These are phyloP conservation scores for Platycercus adscitus DNA, from an alignment of 2,113 vertebrate species.

Conservation along the genomic window DNA sequence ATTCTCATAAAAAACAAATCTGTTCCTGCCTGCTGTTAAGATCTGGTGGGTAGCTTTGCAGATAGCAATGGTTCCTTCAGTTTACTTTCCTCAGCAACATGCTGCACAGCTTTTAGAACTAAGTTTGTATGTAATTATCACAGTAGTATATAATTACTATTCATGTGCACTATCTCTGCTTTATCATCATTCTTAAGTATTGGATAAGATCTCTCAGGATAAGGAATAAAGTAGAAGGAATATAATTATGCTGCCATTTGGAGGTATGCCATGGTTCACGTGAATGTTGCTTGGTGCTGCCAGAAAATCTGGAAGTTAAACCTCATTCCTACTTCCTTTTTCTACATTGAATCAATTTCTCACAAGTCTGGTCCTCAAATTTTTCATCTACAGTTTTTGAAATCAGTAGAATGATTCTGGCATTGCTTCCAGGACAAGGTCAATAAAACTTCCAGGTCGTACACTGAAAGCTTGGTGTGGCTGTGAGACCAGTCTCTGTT, in stretches of 20 bases:
- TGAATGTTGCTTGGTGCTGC: background rate
- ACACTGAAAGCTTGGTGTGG: background rate
- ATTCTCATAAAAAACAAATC: background rate
- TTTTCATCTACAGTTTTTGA: background rate
- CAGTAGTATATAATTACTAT: background rate
- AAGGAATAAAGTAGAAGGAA: background rate
- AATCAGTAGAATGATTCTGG: background rate
- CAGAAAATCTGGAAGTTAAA: background rate
- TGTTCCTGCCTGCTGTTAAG: constrained; percentile 4
- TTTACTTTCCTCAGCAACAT: background rate
- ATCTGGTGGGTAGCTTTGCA: background rate
- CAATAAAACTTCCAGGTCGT: background rate
- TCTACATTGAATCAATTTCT: background rate
- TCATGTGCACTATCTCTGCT: background rate
- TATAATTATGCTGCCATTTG: background rate
- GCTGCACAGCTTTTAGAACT: background rate
- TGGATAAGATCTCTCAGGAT: background rate
- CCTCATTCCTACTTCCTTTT: background rate
- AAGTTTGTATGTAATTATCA: background rate
- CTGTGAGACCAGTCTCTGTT: background rate
- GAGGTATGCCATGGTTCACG: background rate
- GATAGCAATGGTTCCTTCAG: background rate
- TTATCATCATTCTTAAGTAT: constrained; percentile 9
- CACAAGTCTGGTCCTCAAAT: background rate
- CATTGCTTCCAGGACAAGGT: background rate